Evolutionary conservation across 2,797 vertebrate species (phyloP).

Genomic region (Tokudaia tokunoshimensis): DNA sequence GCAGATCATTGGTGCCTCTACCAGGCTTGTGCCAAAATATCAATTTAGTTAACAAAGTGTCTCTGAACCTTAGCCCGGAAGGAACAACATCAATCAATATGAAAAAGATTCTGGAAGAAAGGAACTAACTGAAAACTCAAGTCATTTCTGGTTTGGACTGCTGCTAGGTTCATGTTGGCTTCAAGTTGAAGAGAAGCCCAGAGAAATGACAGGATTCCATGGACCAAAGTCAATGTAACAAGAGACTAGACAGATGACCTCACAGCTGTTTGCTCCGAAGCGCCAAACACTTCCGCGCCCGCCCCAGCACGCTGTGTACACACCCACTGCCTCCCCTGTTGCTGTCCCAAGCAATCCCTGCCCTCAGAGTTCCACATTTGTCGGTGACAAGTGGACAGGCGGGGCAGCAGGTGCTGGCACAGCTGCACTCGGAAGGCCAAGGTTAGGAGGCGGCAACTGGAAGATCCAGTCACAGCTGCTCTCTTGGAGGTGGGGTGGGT

Average conservation of each 20-base stretch:
- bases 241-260: conserved; percentile 60
- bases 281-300: rapidly evolving
- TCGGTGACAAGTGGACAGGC: conserved; percentile 66
- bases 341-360: conserved; percentile 32
- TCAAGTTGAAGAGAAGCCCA: conserved; percentile 64
- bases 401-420: conserved; percentile 63
- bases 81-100: not conserved
- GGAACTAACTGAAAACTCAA: not conserved
- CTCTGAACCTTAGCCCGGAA: not conserved
- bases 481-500: not conserved
- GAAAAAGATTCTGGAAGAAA: not conserved
- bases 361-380: conserved; percentile 64
- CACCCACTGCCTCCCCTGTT: not conserved
- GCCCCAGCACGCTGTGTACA: not conserved
- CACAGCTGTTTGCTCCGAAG: conserved; percentile 76
- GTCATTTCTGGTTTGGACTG: not conserved
- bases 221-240: conserved; percentile 45
- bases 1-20: not conserved
- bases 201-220: conserved; percentile 52
- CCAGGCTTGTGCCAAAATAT: not conserved
- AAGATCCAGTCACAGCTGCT: not conserved
- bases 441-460: conserved; percentile 59
- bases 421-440: conserved; percentile 68
- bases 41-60: not conserved
- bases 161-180: conserved; percentile 40